Conservation (phyloP, 2,113 vertebrate genomes). For the Pollachius pollachius region DNA sequence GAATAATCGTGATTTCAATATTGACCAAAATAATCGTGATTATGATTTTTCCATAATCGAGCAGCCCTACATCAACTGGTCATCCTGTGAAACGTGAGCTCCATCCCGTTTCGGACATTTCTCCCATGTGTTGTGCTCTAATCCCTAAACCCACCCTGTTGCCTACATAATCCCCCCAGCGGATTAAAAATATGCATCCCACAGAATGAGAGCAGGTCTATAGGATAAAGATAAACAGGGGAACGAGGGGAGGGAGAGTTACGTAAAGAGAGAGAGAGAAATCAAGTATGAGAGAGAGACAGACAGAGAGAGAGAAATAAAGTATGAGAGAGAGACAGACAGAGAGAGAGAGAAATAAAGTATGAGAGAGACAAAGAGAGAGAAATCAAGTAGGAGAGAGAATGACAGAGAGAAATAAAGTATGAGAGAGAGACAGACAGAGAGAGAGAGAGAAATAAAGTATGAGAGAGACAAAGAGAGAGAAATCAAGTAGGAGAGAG, state of each 20-base stretch:
- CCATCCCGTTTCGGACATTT: too few species aligned
- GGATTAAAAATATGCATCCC: neutral
- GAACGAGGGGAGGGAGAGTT: neutral
- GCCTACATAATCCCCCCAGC: neutral
- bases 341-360: neutral
- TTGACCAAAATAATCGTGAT: too few species aligned
- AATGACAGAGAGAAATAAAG: too few species aligned
- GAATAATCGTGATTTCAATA: too few species aligned
- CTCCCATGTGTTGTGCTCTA: too few species aligned
- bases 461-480: neutral
- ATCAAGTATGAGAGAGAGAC: too few species aligned
- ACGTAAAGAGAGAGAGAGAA: neutral
- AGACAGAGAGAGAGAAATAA: neutral
- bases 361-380: neutral
- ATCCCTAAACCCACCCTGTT: too few species aligned
- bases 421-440: neutral
- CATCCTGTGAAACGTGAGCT: too few species aligned
- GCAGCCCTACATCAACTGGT: too few species aligned
- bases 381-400: neutral
- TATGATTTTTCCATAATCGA: too few species aligned
- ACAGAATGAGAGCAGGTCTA: neutral
- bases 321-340: neutral
- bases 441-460: neutral
- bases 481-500: neutral
- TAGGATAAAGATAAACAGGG: neutral